phyloP scores from a whole-genome alignment of 2,113 vertebrate genomes.

The Anolis sagrei region DNA sequence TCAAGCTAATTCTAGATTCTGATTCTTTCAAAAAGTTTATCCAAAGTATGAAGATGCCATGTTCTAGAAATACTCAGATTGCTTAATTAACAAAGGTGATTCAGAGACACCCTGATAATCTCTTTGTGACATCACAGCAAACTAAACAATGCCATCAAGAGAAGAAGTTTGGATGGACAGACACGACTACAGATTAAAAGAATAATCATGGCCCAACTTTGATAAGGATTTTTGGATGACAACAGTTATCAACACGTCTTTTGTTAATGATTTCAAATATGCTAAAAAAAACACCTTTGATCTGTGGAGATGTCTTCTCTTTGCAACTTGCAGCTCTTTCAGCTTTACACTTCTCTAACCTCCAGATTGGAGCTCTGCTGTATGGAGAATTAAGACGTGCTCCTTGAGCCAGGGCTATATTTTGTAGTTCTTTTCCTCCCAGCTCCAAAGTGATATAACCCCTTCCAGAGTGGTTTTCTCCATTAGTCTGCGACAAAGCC shows the following conservation, averaged over 20 bases:
- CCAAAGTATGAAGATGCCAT: background rate
- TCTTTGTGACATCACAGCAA: background rate
- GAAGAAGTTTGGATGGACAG: background rate
- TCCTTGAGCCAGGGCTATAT: constrained; percentile 19
- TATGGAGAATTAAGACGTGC: constrained; percentile 26
- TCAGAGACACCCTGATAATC: background rate
- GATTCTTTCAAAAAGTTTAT: background rate
- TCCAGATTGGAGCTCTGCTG: constrained; percentile 52
- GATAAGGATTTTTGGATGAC: background rate
- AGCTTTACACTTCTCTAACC: constrained; percentile 38
- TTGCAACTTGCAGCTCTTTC: constrained; percentile 39
- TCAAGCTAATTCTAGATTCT: no score
- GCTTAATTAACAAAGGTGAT: background rate
- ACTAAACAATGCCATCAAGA: background rate
- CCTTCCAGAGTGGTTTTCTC: constrained; percentile 42
- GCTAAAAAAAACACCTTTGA: constrained; percentile 59
- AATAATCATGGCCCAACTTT: background rate
- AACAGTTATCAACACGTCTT: background rate
- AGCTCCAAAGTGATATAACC: constrained; percentile 35
- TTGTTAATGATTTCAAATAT: constrained; percentile 12
- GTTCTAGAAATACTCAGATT: background rate
- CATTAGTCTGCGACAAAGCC: constrained; percentile 24
- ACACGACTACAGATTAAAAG: background rate
- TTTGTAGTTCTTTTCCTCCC: constrained; percentile 18
- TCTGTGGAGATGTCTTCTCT: constrained; percentile 50